Conservation (phyloP, 2,113 vertebrate genomes). For the Tachycineta bicolor region DNA sequence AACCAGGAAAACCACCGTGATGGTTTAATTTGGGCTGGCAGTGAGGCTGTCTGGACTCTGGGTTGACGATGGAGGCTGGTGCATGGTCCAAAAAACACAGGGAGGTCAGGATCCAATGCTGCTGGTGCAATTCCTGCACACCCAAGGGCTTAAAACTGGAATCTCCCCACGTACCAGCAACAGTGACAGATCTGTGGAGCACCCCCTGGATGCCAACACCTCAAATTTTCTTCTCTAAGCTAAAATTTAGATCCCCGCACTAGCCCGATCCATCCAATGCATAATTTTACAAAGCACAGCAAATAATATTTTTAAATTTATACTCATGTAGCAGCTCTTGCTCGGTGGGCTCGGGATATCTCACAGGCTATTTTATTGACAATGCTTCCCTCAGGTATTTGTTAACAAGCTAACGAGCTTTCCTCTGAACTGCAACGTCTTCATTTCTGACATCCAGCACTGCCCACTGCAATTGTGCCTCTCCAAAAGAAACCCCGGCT, state of each 20-base stretch:
- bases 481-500: not conserved
- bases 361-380: not conserved
- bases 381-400: not conserved
- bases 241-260: not conserved
- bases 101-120: not conserved
- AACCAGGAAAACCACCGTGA: not conserved
- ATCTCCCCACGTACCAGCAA: not conserved
- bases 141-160: not conserved
- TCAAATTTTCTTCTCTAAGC: not conserved
- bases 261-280: not conserved
- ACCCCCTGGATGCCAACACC: not conserved
- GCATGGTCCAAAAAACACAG: not conserved
- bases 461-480: not conserved
- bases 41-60: not conserved
- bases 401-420: not conserved
- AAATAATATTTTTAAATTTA: not conserved
- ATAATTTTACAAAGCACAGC: not conserved
- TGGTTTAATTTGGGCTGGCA: slow-evolving; percentile 9
- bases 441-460: not conserved
- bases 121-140: not conserved
- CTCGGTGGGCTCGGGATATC: not conserved
- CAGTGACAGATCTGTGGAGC: not conserved
- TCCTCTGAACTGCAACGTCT: not conserved
- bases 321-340: not conserved
- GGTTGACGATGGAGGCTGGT: not conserved